Evolutionary conservation across 2,113 vertebrate genomes (phyloP).

Genomic region (Apus apus): DNA sequence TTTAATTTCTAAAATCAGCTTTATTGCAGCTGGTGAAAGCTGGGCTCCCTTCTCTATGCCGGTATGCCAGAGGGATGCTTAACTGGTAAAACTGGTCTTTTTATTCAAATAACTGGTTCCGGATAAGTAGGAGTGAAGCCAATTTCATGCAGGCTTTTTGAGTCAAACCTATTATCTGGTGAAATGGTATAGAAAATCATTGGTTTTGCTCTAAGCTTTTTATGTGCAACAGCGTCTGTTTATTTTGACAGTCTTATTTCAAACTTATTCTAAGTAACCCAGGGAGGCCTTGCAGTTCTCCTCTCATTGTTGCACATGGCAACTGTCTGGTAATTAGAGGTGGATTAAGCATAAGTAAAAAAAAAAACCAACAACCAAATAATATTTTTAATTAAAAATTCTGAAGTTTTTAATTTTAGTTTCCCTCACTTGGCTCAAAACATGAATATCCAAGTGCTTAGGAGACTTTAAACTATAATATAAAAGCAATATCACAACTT

Average conservation of each 20-base stretch:
- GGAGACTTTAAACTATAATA: not conserved
- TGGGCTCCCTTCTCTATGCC: not conserved
- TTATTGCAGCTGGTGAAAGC: not conserved
- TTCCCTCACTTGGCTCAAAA: not conserved
- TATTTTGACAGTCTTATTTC: not conserved
- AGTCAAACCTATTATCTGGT: not conserved
- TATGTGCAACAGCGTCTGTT: not conserved
- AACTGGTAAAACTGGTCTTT: not conserved
- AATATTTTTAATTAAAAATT: not conserved
- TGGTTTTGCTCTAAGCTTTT: not conserved
- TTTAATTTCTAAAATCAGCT: not conserved
- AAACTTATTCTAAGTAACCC: not conserved
- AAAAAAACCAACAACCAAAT: not conserved
- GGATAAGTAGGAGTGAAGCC: not conserved
- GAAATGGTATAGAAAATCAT: constrained; percentile 43
- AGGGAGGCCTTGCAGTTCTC: not conserved
- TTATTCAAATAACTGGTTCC: not conserved
- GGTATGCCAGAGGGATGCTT: not conserved
- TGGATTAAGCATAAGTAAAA: not conserved
- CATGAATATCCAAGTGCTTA: not conserved
- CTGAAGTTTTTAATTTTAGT: not conserved
- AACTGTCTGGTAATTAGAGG: not conserved
- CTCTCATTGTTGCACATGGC: not conserved
- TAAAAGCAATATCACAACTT: not conserved
- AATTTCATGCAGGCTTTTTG: constrained; percentile 22